Evolutionary conservation across 2,797 vertebrate species (phyloP).

Genomic region (Spatula clypeata): DNA sequence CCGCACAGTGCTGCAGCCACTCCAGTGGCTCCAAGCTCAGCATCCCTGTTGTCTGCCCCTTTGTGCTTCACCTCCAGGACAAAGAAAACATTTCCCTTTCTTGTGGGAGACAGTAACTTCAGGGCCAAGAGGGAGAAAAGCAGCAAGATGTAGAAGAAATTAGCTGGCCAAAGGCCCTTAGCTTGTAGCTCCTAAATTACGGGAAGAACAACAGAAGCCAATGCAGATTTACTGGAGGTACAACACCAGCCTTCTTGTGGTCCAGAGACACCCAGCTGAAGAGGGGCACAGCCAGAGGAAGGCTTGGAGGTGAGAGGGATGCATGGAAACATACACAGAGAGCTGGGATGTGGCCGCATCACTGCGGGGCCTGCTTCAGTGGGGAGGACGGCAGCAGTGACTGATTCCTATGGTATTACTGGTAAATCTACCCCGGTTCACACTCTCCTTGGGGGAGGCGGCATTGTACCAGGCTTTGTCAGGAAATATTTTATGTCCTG

Average conservation of each 20-base stretch:
- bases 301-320: not conserved
- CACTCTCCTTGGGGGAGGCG: not conserved
- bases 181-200: not conserved
- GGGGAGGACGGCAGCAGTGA: rapidly evolving
- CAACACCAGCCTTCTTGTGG: not conserved
- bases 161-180: not conserved
- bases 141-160: not conserved
- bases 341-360: rapidly evolving
- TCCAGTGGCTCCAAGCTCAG: not conserved
- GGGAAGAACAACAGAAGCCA: not conserved
- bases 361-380: not conserved
- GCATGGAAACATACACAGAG: rapidly evolving
- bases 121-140: not conserved
- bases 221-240: not conserved
- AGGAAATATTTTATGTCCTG: not conserved
- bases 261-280: not conserved
- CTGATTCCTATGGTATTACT: not conserved
- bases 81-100: not conserved
- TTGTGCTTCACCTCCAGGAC: not conserved
- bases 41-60: not conserved
- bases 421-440: not conserved
- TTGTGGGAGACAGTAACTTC: not conserved
- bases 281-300: not conserved
- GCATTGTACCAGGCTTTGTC: not conserved
- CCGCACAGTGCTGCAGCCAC: not conserved